Base-by-base conservation (phyloP, 2,113 vertebrate genomes). In the Muntiacus muntjak region DNA sequence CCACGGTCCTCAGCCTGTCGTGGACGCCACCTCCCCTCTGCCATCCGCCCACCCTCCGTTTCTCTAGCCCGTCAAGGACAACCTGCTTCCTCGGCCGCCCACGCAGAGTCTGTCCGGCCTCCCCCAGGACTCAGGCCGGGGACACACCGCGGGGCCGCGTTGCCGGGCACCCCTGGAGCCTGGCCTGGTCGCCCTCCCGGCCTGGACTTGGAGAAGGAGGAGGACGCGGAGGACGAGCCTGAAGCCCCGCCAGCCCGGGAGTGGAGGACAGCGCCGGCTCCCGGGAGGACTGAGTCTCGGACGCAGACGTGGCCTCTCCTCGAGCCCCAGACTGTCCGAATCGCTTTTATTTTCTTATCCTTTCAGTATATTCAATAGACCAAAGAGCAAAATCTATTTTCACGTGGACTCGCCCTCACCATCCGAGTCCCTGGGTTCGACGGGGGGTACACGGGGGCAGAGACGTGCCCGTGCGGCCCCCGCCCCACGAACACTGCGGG, bases 331-430 rank as follows among this genome's bases (percentile, higher is more conserved):
- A 99, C 99, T 99, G 99, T 99, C 99, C 99, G 99, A 99, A 99
- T 99, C 98, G 98, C 99, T 99, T 99, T 99, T 99, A 99, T 99
- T 99, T 99, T 99, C 99, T 98, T 99, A 99, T 98, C 98, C 98
- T 99, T 99, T 99, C 98, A 98, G 98, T 99, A 99, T 99, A 99
- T 99, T 99, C 99, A 99, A 99, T 99, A 99, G 99, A 99, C 99
- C 99, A 99, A 99, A 99, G 99, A 99, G 99, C 98, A 99, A 98
- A 99, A 98, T 99, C 98, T 99, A 99, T 99, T 99, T 99, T 98
- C 98, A 98, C 98, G 98, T 96, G 99, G 98, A 99, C 99, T 97
- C 93, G 94, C 98, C 98, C 98, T 98, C 98, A 97, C 98, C 92
- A 97, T 98, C 98, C 85, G 98, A 98, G 98, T 98, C 98, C 98